A percentile compares a stretch with the other conserved stretches of the same genome.
Conservation (phyloP, 2,797 vertebrate genomes). For the Tragopan temminckii region DNA sequence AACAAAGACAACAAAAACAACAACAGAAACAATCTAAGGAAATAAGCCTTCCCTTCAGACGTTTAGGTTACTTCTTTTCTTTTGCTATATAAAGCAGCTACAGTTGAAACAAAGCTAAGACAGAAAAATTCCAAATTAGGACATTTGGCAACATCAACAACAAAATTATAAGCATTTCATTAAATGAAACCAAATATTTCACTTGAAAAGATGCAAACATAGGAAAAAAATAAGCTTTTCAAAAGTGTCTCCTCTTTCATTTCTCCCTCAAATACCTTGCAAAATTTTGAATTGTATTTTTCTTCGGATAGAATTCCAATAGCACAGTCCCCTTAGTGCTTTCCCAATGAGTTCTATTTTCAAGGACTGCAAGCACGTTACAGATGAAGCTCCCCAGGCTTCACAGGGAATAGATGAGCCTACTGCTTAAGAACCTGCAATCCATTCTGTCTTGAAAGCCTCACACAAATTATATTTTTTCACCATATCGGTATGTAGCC, state of each 20-base stretch:
- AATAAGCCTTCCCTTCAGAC: background rate
- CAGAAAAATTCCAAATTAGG: background rate
- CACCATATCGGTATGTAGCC: no score
- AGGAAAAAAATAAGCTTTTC: background rate
- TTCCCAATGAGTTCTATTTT: fast-evolving
- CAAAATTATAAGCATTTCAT: background rate
- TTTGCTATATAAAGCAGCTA: background rate
- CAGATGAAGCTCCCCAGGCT: background rate
- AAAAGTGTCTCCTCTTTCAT: background rate
- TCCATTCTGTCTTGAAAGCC: background rate
- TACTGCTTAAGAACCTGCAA: background rate
- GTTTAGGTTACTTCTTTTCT: background rate
- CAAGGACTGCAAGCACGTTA: background rate
- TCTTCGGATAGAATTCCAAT: background rate
- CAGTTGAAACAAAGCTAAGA: background rate
- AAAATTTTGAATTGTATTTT: background rate
- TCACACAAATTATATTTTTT: background rate
- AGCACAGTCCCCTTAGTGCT: fast-evolving
- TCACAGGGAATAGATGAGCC: background rate
- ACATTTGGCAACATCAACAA: background rate
- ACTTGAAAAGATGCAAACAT: background rate
- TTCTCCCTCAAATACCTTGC: background rate
- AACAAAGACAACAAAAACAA: no score
- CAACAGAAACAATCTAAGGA: background rate
- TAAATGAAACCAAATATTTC: background rate